A percentile compares a stretch with the other conserved stretches of the same genome.
Conservation (phyloP, 53 echinoderm and acorn worm genomes). For the Crossaster papposus region DNA sequence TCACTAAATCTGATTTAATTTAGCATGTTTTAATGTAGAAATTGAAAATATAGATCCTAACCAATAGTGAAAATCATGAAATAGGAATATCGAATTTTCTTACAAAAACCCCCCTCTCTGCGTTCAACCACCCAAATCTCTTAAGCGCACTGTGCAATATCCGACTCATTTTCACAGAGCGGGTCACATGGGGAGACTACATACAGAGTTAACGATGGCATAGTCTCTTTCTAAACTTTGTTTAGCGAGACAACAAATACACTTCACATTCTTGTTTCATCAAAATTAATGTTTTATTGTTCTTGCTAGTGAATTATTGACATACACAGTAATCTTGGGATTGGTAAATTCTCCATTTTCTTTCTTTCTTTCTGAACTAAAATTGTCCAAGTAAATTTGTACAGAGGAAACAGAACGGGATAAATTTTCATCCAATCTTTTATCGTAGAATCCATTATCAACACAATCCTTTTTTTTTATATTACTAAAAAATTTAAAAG, state of each 20-base stretch:
- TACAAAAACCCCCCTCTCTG: too few relatives aligned
- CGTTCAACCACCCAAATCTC: too few relatives aligned
- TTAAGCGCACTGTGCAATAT: too few relatives aligned
- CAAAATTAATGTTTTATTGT: slow-evolving; percentile 59
- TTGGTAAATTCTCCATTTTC: slow-evolving; percentile 11
- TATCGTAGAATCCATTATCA: slow-evolving; percentile 15
- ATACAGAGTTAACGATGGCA: too few relatives aligned
- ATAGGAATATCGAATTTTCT: too few relatives aligned
- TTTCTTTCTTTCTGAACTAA: slow-evolving; percentile 27
- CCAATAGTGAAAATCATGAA: too few relatives aligned
- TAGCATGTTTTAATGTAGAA: too few relatives aligned
- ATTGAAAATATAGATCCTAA: too few relatives aligned
- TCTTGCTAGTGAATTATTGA: slow-evolving; percentile 48
- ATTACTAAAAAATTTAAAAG: slow-evolving; percentile 30
- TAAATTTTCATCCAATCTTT: slow-evolving; percentile 2
- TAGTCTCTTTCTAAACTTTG: too few relatives aligned
- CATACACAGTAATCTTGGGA: slow-evolving; percentile 30
- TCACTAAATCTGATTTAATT: too few relatives aligned
- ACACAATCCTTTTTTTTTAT: slow-evolving; percentile 35
- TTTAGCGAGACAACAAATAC: background rate
- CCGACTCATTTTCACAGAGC: too few relatives aligned
- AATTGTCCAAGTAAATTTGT: slow-evolving; percentile 39
- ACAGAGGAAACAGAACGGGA: slow-evolving; percentile 26
- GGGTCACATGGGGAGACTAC: too few relatives aligned
- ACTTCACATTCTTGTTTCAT: slow-evolving; percentile 25